phyloP scores from a whole-genome alignment of 2,113 vertebrate genomes.

The Corynorhinus townsendii region DNA sequence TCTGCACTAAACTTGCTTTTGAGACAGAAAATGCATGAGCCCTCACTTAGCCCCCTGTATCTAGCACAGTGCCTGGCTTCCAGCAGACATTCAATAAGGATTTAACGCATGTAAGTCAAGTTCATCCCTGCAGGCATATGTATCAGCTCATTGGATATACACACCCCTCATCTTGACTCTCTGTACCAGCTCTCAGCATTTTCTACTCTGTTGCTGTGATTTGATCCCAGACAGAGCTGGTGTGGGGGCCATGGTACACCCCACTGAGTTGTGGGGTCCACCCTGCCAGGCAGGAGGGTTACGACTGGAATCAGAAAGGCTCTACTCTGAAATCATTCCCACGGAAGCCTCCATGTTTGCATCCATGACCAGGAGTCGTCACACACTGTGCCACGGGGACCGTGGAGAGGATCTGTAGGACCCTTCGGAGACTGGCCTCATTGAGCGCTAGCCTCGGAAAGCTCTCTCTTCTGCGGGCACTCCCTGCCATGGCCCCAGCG shows the following conservation, averaged over 20 bases:
- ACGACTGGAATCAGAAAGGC: background rate
- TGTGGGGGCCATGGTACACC: accelerated
- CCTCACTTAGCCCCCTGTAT: accelerated
- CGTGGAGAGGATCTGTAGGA: background rate
- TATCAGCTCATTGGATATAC: no score
- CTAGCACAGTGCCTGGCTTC: background rate
- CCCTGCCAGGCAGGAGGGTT: no score
- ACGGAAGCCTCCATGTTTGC: background rate
- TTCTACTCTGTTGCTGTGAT: background rate
- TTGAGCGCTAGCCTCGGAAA: background rate
- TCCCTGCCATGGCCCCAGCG: background rate
- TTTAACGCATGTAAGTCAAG: background rate
- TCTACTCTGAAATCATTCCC: background rate
- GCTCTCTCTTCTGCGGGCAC: background rate
- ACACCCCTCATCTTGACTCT: background rate
- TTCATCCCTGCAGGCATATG: background rate
- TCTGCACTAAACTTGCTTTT: background rate
- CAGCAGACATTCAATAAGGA: background rate
- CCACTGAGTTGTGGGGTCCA: accelerated
- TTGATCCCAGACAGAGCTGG: background rate
- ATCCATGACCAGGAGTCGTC: background rate
- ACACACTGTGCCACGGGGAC: background rate
- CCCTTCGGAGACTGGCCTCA: background rate
- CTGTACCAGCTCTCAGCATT: background rate
- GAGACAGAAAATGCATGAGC: background rate